These are phyloP conservation scores for Bugulina stolonifera DNA, from an alignment of 2,888 invertebrate genomes.

Conservation along the genomic window DNA sequence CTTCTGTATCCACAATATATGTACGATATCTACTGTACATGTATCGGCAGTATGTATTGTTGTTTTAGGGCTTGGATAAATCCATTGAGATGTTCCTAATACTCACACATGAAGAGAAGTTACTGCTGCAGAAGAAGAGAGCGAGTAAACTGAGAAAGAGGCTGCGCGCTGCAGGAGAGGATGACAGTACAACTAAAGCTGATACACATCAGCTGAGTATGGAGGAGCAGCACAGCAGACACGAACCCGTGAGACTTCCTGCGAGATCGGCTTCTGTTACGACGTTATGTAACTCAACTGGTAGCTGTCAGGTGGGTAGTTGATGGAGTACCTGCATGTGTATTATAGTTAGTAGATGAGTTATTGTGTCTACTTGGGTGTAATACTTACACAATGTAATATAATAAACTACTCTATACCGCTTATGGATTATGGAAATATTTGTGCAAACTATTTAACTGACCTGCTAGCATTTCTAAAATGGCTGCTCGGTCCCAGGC, in stretches of 20 bases:
- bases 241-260: slow-evolving; percentile 10
- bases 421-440: no score
- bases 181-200: slow-evolving; percentile 27
- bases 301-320: not conserved
- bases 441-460: no score
- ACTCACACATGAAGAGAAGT: slow-evolving; percentile 67
- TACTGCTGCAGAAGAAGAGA: slow-evolving; percentile 71
- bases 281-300: not conserved
- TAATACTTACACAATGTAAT: no score
- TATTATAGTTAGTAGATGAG: no score
- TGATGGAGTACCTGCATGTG: no score
- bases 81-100: slow-evolving; percentile 77
- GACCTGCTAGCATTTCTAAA: no score
- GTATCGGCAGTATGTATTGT: no score
- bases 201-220: slow-evolving; percentile 29
- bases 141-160: slow-evolving; percentile 56
- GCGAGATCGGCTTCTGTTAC: not conserved
- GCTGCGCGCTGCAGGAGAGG: slow-evolving; percentile 37
- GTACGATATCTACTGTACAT: no score
- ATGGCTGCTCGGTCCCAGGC: no score
- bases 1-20: no score
- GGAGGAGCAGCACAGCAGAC: slow-evolving; percentile 10
- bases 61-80: slow-evolving; percentile 66
- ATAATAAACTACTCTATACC: no score
- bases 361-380: no score